A percentile compares a stretch with the other conserved stretches of the same genome.
phyloP scores from a whole-genome alignment of 2,888 invertebrate genomes.

The Cataglyphis livida region DNA sequence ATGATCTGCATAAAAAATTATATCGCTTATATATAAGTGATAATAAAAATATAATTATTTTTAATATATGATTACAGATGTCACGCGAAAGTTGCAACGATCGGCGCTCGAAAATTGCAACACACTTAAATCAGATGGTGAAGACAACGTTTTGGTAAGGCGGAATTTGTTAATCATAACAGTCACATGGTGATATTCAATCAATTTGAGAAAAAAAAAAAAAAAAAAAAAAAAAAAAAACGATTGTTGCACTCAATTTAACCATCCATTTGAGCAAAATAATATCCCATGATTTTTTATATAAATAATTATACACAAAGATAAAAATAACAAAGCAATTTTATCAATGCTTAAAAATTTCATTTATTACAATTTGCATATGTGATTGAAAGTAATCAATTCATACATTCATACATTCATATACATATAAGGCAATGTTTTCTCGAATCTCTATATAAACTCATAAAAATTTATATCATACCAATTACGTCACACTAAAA shows the following conservation, averaged over 20 bases:
- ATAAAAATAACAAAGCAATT: not conserved
- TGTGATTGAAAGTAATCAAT: not conserved
- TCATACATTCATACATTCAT: no score
- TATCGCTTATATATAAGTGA: not conserved
- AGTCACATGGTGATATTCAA: not conserved
- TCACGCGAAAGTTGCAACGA: not conserved
- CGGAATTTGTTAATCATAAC: not conserved
- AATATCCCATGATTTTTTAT: not conserved
- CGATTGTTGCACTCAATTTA: not conserved
- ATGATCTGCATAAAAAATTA: constrained; percentile 77
- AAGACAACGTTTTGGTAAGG: not conserved
- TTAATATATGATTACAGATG: not conserved
- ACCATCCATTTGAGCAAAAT: not conserved
- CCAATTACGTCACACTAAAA: no score
- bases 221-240: not conserved
- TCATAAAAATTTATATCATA: no score
- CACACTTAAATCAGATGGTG: not conserved
- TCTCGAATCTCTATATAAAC: no score
- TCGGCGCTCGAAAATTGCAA: not conserved
- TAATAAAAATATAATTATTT: not conserved
- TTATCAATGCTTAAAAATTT: not conserved
- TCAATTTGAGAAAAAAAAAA: not conserved
- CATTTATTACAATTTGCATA: not conserved
- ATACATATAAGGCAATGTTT: no score
- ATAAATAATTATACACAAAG: not conserved